Evolutionary conservation across 1,140 invertebrate species (phyloP).

Genomic region (Alviniconcha marisindica): DNA sequence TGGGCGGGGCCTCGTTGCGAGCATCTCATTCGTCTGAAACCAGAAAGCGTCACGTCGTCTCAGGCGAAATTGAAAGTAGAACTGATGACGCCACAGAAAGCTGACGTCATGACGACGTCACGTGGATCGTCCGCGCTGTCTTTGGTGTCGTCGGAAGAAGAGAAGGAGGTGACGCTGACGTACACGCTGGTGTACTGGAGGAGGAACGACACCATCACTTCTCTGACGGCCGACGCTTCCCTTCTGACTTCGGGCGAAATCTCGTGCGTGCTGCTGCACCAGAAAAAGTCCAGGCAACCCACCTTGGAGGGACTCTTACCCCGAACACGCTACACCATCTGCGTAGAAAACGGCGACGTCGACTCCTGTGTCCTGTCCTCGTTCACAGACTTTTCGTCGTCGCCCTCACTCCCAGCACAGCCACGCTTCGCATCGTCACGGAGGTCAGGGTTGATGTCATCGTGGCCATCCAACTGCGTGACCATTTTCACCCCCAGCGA

Average conservation of each 20-base stretch:
- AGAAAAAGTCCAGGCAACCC: not conserved
- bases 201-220: constrained; percentile 3
- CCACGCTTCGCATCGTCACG: not conserved
- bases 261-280: constrained; percentile 34
- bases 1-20: constrained; percentile 33
- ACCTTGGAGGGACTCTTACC: constrained; percentile 6
- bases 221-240: not conserved
- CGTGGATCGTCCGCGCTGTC: not conserved
- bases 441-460: not conserved
- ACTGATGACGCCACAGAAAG: not conserved
- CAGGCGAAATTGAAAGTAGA: constrained; percentile 13
- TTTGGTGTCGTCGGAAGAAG: constrained; percentile 3
- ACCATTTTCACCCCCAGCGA: constrained; percentile 18
- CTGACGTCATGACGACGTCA: not conserved
- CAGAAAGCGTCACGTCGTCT: constrained; percentile 16
- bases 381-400: constrained; percentile 15
- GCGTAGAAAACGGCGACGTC: constrained; percentile 32
- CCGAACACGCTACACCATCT: constrained; percentile 31
- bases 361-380: constrained; percentile 35
- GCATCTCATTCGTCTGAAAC: constrained; percentile 11
- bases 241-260: not conserved
- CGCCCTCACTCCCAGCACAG: not conserved
- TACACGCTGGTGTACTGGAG: constrained; percentile 39
- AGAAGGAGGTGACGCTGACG: constrained; percentile 3
- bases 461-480: constrained; percentile 34